Evolutionary conservation across 2,888 invertebrate genomes (phyloP), one percentile per base, ranked within the genome.

Genomic region (Autographa gamma): DNA sequence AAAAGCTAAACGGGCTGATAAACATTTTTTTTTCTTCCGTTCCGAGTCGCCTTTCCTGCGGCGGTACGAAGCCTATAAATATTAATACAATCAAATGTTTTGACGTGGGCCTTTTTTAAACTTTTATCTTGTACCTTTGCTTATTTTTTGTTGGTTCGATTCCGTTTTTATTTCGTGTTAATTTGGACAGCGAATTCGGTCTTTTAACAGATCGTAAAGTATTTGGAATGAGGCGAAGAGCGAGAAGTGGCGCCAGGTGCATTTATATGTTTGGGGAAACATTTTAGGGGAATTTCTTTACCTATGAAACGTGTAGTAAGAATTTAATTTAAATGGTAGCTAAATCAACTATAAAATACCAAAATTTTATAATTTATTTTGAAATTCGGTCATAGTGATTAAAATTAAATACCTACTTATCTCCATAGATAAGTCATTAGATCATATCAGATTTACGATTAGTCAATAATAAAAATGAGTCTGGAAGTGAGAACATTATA

Each of bases 121-220:
- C 93, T 94, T 92, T 95, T 93, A 93, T 94, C 95, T 95, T 92
- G 90, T 93, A 90, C 92, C 94, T 94, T 93, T 89, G 93, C 93
- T 93, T 93, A 91, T 94, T 95, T 93, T 94, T 94, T 94, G 91
- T 93, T 84, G 86, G 90, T 90, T 92, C 93, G 94, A 93, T 94
- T 93, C 89, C 91, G 92, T 92, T 95, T 95, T 96, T 95, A 93
- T 95, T 95, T 95, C 93, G 95, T 94, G 96, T 95, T 95, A 95
- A 96, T 95, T 96, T 96, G 94, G 93, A 93, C 95, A 94, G 95
- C 93, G 93, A 94, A 94, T 93, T 93, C 89, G 91, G 94, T 93
- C 94, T 96, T 96, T 96, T 96, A 96, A 94, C 96, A 96, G 96
- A 94, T 96, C 96, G 95, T 96, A 96, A 96, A 96, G 95, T 94